Evolutionary conservation across 2,888 invertebrate species (phyloP).

Genomic region (Phortica magna): DNA sequence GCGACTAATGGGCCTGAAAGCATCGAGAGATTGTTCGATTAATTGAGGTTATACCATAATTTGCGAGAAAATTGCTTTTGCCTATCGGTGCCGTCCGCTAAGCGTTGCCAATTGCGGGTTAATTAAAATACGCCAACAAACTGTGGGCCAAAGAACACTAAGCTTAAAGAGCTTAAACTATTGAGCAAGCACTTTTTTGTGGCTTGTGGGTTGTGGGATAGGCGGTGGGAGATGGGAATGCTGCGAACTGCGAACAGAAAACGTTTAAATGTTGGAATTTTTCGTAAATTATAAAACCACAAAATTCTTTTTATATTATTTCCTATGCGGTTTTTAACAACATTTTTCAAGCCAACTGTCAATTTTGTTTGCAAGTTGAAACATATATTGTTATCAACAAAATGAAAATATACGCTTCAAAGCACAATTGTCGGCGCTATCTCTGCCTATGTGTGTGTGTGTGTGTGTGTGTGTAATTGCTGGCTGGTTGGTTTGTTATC

Average conservation of each 20-base stretch:
- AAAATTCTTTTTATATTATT: constrained; percentile 23
- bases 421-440: constrained; percentile 55
- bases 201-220: constrained; percentile 42
- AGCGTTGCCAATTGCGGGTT: constrained; percentile 69
- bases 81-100: constrained; percentile 32
- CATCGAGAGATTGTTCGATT: constrained; percentile 45
- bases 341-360: constrained; percentile 26
- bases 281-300: constrained; percentile 20
- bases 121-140: constrained; percentile 63
- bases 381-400: constrained; percentile 53
- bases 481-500: constrained; percentile 24
- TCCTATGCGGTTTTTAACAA: constrained; percentile 56
- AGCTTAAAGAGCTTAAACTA: constrained; percentile 54
- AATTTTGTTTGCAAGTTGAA: constrained; percentile 38
- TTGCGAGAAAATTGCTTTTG: constrained; percentile 38
- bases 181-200: background rate
- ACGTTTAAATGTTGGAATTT: constrained; percentile 20
- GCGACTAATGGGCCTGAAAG: constrained; percentile 74
- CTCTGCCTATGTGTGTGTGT: constrained; percentile 29
- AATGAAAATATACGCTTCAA: constrained; percentile 69
- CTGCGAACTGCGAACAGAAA: background rate
- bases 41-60: constrained; percentile 52
- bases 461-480: constrained; percentile 4
- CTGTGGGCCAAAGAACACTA: background rate
- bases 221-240: constrained; percentile 16